A percentile compares a stretch with the other conserved stretches of the same genome.
These are phyloP conservation scores for Nothoprocta perdicaria DNA, from an alignment of 2,113 vertebrate genomes.

Conservation along the genomic window DNA sequence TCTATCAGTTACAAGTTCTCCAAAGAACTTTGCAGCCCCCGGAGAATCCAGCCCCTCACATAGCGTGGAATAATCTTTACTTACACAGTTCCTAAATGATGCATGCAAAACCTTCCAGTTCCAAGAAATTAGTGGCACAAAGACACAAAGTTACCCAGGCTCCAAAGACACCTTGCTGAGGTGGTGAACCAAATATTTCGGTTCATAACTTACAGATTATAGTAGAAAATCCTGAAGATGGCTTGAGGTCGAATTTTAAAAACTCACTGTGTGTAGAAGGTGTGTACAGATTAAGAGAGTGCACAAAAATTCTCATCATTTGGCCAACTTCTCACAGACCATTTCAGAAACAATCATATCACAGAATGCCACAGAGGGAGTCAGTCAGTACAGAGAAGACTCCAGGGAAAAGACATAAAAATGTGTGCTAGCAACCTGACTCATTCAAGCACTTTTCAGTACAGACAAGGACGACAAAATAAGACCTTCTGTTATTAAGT, in stretches of 20 bases:
- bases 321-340: not conserved
- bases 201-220: not conserved
- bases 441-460: not conserved
- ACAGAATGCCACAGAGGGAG: not conserved
- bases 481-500: not conserved
- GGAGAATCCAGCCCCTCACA: not conserved
- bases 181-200: not conserved
- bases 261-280: not conserved
- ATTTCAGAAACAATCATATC: not conserved
- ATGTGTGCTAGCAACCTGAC: accelerated
- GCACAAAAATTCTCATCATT: not conserved
- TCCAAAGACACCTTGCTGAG: not conserved
- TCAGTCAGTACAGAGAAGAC: accelerated
- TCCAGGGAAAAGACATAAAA: not conserved
- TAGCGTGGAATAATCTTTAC: not conserved
- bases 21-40: not conserved
- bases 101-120: not conserved
- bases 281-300: accelerated
- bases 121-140: not conserved
- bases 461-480: not conserved
- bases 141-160: not conserved
- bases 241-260: not conserved
- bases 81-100: not conserved
- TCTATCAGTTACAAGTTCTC: not conserved
- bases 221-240: not conserved